A percentile compares a stretch with the other conserved stretches of the same genome.
phyloP scores from a whole-genome alignment of 2,888 invertebrate genomes.

The Anodontia alba region DNA sequence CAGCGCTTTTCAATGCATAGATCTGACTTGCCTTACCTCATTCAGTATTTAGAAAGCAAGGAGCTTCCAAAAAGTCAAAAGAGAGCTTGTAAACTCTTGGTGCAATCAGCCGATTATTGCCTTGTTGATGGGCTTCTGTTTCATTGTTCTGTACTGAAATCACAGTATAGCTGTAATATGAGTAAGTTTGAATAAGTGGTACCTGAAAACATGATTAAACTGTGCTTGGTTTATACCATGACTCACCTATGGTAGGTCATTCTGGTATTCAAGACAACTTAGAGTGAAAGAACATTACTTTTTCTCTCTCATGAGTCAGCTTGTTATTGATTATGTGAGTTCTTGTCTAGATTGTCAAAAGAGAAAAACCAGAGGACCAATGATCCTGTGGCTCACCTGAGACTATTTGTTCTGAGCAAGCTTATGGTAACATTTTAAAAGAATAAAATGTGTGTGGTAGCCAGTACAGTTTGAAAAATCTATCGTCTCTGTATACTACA shows the following conservation, averaged over 20 bases:
- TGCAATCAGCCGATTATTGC: slow-evolving; percentile 39
- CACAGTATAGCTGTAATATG: slow-evolving; percentile 35
- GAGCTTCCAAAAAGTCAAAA: slow-evolving; percentile 28
- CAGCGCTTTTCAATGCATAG: too few relatives aligned
- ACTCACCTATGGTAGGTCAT: slow-evolving; percentile 38
- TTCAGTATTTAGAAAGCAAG: slow-evolving; percentile 7
- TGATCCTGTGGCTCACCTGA: too few relatives aligned
- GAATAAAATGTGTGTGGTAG: too few relatives aligned
- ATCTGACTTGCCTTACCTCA: neutral
- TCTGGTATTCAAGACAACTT: slow-evolving; percentile 40
- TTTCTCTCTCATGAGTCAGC: slow-evolving; percentile 25
- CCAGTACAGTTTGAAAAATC: too few relatives aligned
- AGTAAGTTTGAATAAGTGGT: slow-evolving; percentile 43
- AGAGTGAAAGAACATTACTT: slow-evolving; percentile 30
- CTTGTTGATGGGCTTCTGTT: slow-evolving; percentile 41
- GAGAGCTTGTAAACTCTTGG: slow-evolving; percentile 30
- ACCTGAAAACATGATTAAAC: slow-evolving; percentile 30
- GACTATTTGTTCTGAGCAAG: too few relatives aligned
- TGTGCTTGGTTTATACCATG: slow-evolving; percentile 38
- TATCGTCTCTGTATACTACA: too few relatives aligned
- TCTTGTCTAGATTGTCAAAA: slow-evolving; percentile 37
- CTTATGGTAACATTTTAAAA: too few relatives aligned
- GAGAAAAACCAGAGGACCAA: too few relatives aligned
- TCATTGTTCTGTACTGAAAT: slow-evolving; percentile 30
- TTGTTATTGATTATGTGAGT: slow-evolving; percentile 26